These are phyloP conservation scores for Streblospio benedicti DNA, from an alignment of 1,140 invertebrate genomes.

Conservation along the genomic window DNA sequence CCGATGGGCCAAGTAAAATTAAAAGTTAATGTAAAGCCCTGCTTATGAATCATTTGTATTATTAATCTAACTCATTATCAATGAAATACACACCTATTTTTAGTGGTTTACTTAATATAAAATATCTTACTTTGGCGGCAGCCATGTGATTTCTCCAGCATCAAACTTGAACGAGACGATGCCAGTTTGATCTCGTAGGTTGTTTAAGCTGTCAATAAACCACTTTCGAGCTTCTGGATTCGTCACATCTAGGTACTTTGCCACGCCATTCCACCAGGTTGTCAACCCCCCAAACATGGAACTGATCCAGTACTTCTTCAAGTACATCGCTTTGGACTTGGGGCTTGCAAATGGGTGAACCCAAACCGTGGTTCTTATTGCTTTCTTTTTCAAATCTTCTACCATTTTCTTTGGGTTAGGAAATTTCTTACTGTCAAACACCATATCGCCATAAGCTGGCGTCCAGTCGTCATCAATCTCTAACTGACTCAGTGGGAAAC, in stretches of 20 bases:
- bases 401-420: conserved; percentile 56
- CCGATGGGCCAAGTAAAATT: no score
- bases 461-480: conserved; percentile 85
- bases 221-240: conserved; percentile 53
- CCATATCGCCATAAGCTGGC: conserved; percentile 68
- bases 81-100: conserved; percentile 10
- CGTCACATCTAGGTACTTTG: conserved; percentile 30
- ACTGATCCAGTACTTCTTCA: background rate
- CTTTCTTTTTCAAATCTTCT: conserved; percentile 52
- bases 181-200: conserved; percentile 54
- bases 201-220: conserved; percentile 59
- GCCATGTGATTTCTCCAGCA: conserved; percentile 76
- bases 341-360: conserved; percentile 79
- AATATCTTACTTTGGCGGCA: conserved; percentile 64
- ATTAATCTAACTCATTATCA: background rate
- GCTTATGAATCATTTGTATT: no score
- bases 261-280: conserved; percentile 8
- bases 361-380: conserved; percentile 71
- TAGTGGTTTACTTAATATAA: background rate
- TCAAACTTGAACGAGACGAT: conserved; percentile 89
- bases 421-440: conserved; percentile 63
- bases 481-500: conserved; percentile 64
- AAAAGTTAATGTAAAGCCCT: no score
- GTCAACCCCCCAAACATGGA: background rate
- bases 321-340: conserved; percentile 50